Evolutionary conservation across 2,113 vertebrate species (phyloP), one percentile per base, ranked within the genome.

Genomic region (Gadus chalcogrammus): DNA sequence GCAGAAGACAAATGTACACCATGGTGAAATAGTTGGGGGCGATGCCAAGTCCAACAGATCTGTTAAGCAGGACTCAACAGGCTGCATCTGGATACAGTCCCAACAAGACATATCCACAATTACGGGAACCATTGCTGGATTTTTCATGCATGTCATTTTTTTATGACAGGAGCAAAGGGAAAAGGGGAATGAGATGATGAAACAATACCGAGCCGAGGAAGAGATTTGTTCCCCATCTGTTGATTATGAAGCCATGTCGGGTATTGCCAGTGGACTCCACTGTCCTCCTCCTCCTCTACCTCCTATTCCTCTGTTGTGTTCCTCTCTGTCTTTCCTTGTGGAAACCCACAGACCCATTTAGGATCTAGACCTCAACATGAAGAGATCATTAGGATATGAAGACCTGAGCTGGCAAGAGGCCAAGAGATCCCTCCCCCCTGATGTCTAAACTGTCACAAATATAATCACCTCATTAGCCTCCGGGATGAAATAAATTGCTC

Each of bases 221-320:
- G 75, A 81, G 81, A 90, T 82, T 89, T 58, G 87, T 82, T 88
- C 82, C 78, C 69, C 67, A 70, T 79, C 64, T 6, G 69, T n/a
- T 61, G n/a, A 62, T 79, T 71, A 78, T 61, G 64, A 85, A 80
- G 13, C 63, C 67, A 66, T 31, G 38, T 67, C 66, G 72, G 15
- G 53, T 82, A 62, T 82, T 80, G 79, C 79, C 76, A 78, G 11
- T 52, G 65, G 56, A 74, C 64, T 1, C 0, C 65, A 67, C 67
- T 48, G 42, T 48, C 42, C 42, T 48, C 42, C 42, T 48, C 3
- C 42, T 48, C 42, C 42, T 48, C 42, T 13, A 11, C 8, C 42
- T 13, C 42, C 42, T 13, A 13, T 2, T 48, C 42, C 42, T 48
- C 42, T 13, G 0, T 58, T 16, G 55, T 58, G 9, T 48, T 13